Evolutionary conservation across 2,113 vertebrate genomes (phyloP).

Genomic region (Planiliza haematocheilus): DNA sequence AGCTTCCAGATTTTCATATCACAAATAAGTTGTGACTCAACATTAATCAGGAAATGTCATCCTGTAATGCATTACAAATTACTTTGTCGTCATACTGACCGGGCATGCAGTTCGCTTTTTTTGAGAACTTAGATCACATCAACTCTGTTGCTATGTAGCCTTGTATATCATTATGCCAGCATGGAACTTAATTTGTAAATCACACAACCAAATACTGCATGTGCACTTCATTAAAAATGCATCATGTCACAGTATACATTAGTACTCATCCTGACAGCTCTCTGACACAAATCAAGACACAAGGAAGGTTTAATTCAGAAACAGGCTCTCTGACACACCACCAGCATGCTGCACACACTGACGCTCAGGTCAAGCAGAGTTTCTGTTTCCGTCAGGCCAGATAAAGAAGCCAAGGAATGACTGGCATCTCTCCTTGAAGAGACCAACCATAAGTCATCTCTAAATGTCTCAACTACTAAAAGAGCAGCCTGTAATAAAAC

Average conservation of each 20-base stretch:
- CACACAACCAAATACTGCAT: too few species aligned
- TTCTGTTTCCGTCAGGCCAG: slow-evolving; percentile 37
- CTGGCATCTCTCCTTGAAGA: slow-evolving; percentile 36
- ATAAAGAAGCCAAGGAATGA: slow-evolving; percentile 60
- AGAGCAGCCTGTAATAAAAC: background rate
- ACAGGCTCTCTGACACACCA: background rate
- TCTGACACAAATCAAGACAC: background rate
- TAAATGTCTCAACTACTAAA: slow-evolving; percentile 1
- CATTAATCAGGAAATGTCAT: background rate
- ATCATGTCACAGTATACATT: too few species aligned
- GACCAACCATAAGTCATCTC: slow-evolving; percentile 24
- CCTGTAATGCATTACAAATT: background rate
- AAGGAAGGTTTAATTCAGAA: background rate
- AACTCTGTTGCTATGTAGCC: background rate
- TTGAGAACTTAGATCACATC: background rate
- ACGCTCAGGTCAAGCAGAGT: slow-evolving; percentile 36
- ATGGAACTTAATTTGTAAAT: too few species aligned
- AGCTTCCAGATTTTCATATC: slow-evolving; percentile 5
- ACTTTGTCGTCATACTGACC: background rate
- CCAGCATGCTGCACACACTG: slow-evolving; percentile 14
- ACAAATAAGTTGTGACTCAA: slow-evolving; percentile 4
- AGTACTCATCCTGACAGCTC: background rate
- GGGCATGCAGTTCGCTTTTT: background rate
- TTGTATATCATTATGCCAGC: too few species aligned
- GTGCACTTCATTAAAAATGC: too few species aligned